Base-by-base conservation (phyloP, 2,797 vertebrate species). In the Dipus sagitta region DNA sequence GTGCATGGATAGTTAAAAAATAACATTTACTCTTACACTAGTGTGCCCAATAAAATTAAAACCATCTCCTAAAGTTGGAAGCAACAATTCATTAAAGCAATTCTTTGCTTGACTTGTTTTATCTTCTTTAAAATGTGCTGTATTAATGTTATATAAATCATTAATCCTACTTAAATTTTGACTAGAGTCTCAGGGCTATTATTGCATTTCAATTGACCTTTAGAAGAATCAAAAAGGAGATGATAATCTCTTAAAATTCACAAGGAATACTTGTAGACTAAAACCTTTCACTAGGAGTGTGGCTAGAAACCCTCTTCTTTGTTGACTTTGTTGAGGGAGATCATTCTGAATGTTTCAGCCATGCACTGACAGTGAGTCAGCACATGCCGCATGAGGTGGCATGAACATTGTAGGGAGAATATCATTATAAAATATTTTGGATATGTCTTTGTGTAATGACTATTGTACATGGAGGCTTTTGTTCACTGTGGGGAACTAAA, bases 341-440 rank as follows among this genome's bases (percentile, higher is more conserved):
- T 97, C 78, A n/a, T 93, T 95, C 97, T 17, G 94, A 97, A 97
- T 96, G 97, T 32, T 94, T 90, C 85, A 96, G 98, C 98, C 98
- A 98, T 98, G 98, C 98, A 98, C 98, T 98, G 98, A 98, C 98
- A 98, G 98, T 98, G 98, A 98, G 97, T 98, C 98, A 98, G 98
- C 97, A 97, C 97, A 95, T 91, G 93, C 92, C 97, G 97, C 98
- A 98, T 98, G 98, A 97, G 90, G 95, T 95, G 91, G 97, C 98
- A 98, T 97, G 98, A 97, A 38, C 74, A 80, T 77, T 95, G 96
- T 96, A 98, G 97, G 97, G 98, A 98, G 99, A 99, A 99, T 99
- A 99, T 99, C 99, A 98, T 98, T 98, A 98, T 99, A 98, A 99
- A 99, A 99, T 99, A 99, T 99, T 99, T 98, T 98, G 98, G 97